These are phyloP conservation scores for Dicyrtomina minuta DNA, from an alignment of 2,888 invertebrate species.

Conservation along the genomic window DNA sequence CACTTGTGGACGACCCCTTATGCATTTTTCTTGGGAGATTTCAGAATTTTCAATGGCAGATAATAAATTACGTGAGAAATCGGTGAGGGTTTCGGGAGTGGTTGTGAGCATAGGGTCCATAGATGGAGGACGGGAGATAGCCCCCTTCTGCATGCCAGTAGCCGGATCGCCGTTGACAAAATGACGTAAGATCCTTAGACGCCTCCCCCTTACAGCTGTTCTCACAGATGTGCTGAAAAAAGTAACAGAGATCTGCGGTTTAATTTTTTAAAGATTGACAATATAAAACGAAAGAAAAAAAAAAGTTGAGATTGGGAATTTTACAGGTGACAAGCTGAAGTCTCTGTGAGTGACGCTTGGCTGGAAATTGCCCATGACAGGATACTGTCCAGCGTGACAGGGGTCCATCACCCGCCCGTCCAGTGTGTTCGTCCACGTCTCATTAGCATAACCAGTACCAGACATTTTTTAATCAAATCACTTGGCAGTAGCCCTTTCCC, in stretches of 20 bases:
- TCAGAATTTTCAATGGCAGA: no score
- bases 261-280: no score
- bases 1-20: no score
- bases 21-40: no score
- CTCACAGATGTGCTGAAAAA: no score
- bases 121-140: not conserved
- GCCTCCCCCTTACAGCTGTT: no score
- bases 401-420: conserved; percentile 26
- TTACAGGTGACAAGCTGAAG: conserved; percentile 8
- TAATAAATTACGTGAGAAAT: conserved; percentile 7
- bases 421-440: not conserved
- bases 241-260: no score
- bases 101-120: not conserved
- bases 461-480: no score
- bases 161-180: not conserved
- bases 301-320: no score
- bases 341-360: conserved; percentile 20
- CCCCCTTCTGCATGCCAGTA: not conserved
- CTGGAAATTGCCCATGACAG: conserved; percentile 7
- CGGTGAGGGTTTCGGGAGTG: not conserved
- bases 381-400: conserved; percentile 9
- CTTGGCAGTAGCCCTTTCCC: no score
- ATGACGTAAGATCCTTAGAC: not conserved
- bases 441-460: not conserved
- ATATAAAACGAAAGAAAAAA: no score